These are phyloP conservation scores for Alviniconcha marisindica DNA, from an alignment of 1,140 invertebrate genomes.

Conservation along the genomic window DNA sequence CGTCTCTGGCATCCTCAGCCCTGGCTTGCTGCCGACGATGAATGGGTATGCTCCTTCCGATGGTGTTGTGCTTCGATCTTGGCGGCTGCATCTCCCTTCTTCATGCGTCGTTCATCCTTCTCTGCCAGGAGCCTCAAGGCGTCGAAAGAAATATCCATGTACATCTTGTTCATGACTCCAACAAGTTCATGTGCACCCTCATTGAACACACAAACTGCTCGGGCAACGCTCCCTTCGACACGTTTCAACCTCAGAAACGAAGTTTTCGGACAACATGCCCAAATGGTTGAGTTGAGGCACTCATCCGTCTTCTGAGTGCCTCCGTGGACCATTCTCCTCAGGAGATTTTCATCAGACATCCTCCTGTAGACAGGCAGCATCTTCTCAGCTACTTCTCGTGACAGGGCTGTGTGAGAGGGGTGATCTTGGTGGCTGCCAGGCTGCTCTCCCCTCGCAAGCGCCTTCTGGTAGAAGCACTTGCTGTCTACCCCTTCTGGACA, in stretches of 20 bases:
- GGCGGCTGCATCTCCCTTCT: neutral
- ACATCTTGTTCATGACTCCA: neutral
- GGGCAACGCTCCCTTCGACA: neutral
- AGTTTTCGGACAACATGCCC: neutral
- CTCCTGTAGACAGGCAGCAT: neutral
- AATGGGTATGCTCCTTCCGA: neutral
- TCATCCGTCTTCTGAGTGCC: neutral
- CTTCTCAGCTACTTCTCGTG: neutral
- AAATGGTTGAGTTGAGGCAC: conserved; percentile 5
- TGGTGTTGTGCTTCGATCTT: neutral
- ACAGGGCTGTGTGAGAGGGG: neutral
- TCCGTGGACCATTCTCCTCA: neutral
- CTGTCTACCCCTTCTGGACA: neutral
- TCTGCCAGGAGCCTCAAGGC: neutral
- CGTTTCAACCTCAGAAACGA: neutral
- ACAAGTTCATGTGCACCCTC: neutral
- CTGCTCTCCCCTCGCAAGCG: neutral
- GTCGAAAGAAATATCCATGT: neutral
- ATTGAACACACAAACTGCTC: neutral
- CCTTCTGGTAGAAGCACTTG: neutral
- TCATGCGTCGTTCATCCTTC: neutral
- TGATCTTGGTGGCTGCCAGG: neutral
- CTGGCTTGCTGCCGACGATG: neutral
- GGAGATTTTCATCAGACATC: neutral
- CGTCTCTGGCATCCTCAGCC: neutral